phyloP scores from a whole-genome alignment of 2,888 invertebrate genomes.

The Acanthosepion pharaonis region DNA sequence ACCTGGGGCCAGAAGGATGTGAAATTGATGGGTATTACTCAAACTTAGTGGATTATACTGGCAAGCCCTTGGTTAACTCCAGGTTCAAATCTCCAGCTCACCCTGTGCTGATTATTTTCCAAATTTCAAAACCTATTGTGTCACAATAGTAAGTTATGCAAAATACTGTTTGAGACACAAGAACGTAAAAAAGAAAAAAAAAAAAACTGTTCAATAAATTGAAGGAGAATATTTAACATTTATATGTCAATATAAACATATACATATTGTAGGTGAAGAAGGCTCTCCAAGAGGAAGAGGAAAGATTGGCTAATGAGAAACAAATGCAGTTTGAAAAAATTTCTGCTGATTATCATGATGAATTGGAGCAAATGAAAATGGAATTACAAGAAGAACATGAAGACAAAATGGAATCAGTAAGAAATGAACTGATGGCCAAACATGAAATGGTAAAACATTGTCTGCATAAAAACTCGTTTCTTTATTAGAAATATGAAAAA shows the following conservation, averaged over 20 bases:
- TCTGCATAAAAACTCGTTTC: neutral
- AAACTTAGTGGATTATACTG: no score
- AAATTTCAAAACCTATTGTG: no score
- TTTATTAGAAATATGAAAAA: neutral
- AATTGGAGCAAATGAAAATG: conserved; percentile 64
- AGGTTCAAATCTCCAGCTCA: no score
- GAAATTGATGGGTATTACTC: no score
- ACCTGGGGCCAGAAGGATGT: no score
- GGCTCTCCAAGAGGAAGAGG: conserved; percentile 62
- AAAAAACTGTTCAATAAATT: neutral
- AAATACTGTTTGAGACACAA: no score
- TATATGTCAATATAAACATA: neutral
- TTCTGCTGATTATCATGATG: conserved; percentile 61
- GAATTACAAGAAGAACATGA: conserved; percentile 67
- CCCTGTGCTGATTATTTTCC: no score
- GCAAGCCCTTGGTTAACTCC: no score
- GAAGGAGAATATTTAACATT: no score
- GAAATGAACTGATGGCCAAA: conserved; percentile 57
- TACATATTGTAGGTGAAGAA: conserved; percentile 61
- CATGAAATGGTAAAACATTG: conserved; percentile 61
- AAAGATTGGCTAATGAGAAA: conserved; percentile 63
- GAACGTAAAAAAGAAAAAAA: no score
- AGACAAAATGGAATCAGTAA: conserved; percentile 60
- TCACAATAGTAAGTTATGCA: no score
- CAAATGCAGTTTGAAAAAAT: conserved; percentile 60